Base-by-base conservation (phyloP, 23 tunicate species). In the Halocynthia roretzi region DNA sequence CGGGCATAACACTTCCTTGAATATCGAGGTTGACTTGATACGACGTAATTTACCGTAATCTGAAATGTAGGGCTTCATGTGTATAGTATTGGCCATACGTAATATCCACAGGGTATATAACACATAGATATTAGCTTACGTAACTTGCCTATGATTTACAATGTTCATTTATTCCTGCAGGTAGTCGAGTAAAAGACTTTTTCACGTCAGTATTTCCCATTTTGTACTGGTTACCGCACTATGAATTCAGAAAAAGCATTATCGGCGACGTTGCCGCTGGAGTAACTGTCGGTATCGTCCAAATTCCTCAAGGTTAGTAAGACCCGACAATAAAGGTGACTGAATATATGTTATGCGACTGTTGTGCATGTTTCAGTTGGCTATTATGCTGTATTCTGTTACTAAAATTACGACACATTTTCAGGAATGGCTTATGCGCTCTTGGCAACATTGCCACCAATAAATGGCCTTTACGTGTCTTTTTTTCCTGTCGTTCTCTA, bases 241-340 rank as follows among this genome's bases (percentile, higher is more conserved):
- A 65, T 65, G 70, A 65, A 40, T 40, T 65, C 1, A 65, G 31
- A 65, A 65, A 65, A 9, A 65, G 31, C 19, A 73, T 89, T 19
- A 58, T 75, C 51, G 95, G 95, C 31, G 96, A 89, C 55, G 76
- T 89, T 50, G 54, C 80, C 6, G 83, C 81, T 44, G 96, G 96
- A 18, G 56, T 89, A 5, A 89, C 96, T 8, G 96, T 89, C 10
- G 96, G 96, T 49, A 75, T 89, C 5, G 96, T 89, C 10, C 86
- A 89, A 54, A 12, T 89, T 9, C 96, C 96, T 7, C 96, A 89
- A 80, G 89, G 96, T 89, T 31, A 31, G 44, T 31, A 31, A 31
- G 44, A 31, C 44, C 44, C 44, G 44, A 31, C 44, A 31, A 31
- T 31, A 31, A 31, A 31, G 44, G 44, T 4, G 44, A 31, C 44